Conservation (phyloP, 2,888 invertebrate species). For the Dilophus febrilis region DNA sequence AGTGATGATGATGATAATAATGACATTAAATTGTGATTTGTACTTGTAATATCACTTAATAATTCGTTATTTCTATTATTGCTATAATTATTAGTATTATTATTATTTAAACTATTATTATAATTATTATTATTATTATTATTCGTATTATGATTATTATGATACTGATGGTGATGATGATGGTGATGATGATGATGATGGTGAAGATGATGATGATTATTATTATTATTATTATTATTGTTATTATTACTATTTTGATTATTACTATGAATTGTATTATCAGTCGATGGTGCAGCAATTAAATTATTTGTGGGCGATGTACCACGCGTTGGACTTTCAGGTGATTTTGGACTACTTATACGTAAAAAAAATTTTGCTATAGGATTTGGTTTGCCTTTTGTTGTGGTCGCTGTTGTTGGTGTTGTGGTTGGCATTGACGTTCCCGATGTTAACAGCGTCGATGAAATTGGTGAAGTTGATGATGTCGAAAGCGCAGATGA, state of each 20-base stretch:
- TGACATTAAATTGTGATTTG: neutral
- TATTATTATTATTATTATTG: neutral
- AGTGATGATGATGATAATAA: neutral
- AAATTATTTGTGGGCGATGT: neutral
- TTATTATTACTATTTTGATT: too few species aligned
- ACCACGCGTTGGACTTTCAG: slow-evolving; percentile 21
- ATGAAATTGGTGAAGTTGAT: slow-evolving; percentile 9
- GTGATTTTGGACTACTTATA: slow-evolving; percentile 21
- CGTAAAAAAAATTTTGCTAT: slow-evolving; percentile 30
- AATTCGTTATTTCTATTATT: too few species aligned
- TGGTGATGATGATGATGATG: slow-evolving; percentile 18
- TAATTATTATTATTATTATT: too few species aligned
- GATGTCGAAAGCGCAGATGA: slow-evolving; percentile 2
- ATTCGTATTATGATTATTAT: neutral
- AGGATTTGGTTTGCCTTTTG: slow-evolving; percentile 29
- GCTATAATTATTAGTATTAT: neutral
- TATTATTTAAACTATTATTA: neutral
- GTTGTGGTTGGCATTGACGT: slow-evolving; percentile 8
- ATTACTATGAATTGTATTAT: too few species aligned
- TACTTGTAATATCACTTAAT: too few species aligned
- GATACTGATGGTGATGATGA: slow-evolving; percentile 22
- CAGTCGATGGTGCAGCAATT: slow-evolving; percentile 8
- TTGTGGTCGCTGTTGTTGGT: slow-evolving; percentile 1
- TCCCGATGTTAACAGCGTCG: slow-evolving; percentile 6
- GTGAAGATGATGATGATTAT: slow-evolving; percentile 1